phyloP scores from a whole-genome alignment of 2,113 vertebrate species.

The Pachyramphus minor region DNA sequence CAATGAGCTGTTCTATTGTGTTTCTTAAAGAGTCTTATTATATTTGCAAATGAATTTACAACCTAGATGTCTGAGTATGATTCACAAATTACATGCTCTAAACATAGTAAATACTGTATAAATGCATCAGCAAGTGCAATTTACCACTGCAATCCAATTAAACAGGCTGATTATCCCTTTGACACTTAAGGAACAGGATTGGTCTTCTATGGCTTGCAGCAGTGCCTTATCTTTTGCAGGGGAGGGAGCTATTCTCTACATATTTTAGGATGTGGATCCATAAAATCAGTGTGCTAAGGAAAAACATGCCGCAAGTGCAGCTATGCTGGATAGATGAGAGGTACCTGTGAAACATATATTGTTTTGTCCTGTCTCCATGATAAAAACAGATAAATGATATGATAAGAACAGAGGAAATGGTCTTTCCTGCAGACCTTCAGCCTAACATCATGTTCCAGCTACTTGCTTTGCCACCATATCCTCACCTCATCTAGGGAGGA shows the following conservation, averaged over 20 bases:
- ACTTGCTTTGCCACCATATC: background rate
- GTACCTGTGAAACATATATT: background rate
- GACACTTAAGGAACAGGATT: background rate
- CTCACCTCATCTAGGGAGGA: background rate
- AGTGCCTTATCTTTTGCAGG: constrained; percentile 26
- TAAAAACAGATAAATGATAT: background rate
- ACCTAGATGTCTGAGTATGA: background rate
- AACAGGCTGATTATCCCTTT: background rate
- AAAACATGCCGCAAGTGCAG: background rate
- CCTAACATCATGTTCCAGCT: background rate
- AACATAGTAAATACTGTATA: background rate
- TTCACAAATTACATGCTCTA: background rate
- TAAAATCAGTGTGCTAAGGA: background rate
- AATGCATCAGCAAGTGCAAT: background rate
- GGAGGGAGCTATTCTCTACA: constrained; percentile 57
- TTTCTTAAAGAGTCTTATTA: background rate
- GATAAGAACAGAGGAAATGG: background rate
- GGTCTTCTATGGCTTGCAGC: background rate
- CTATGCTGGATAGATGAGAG: background rate
- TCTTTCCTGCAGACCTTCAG: background rate
- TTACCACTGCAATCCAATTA: background rate
- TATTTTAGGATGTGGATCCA: background rate
- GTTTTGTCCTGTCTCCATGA: background rate
- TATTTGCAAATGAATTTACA: constrained; percentile 17
- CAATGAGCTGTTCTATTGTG: background rate